Percentiles rank a stretch among this genome's conserved stretches.
Evolutionary conservation across 2,888 invertebrate species (phyloP).

Genomic region (Diabrotica balteata): DNA sequence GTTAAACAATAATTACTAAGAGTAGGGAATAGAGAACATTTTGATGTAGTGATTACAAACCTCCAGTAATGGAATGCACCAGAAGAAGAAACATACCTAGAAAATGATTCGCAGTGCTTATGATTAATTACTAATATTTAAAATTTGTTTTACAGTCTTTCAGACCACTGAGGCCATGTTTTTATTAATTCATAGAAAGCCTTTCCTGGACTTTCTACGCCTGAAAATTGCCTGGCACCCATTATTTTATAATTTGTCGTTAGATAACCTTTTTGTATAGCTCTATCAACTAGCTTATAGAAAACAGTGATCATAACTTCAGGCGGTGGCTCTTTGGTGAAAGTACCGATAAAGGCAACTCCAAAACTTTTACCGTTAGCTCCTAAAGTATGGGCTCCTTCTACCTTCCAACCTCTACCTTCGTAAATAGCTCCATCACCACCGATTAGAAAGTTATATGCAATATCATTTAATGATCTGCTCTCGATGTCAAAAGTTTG

Average conservation of each 20-base stretch:
- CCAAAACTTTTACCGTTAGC: slow-evolving; percentile 74
- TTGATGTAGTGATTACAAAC: too few relatives aligned
- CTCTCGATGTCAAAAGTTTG: slow-evolving; percentile 76
- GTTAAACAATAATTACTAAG: too few relatives aligned
- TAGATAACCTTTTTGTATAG: slow-evolving; percentile 69
- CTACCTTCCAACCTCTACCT: slow-evolving; percentile 56
- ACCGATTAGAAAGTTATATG: slow-evolving; percentile 80
- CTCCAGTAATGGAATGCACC: too few relatives aligned
- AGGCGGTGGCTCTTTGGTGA: slow-evolving; percentile 64
- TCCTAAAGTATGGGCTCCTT: slow-evolving; percentile 69
- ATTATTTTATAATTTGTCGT: slow-evolving; percentile 70
- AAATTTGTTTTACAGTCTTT: background rate
- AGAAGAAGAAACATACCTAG: too few relatives aligned
- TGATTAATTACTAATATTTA: too few relatives aligned
- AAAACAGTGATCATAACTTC: slow-evolving; percentile 68
- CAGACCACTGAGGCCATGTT: slow-evolving; percentile 71
- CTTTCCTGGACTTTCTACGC: slow-evolving; percentile 74
- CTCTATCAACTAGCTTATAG: slow-evolving; percentile 67
- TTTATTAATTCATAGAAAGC: slow-evolving; percentile 69
- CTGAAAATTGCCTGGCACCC: slow-evolving; percentile 71
- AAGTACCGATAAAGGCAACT: slow-evolving; percentile 77
- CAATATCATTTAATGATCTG: slow-evolving; percentile 70
- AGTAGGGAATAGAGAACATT: too few relatives aligned
- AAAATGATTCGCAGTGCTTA: too few relatives aligned
- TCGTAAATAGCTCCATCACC: slow-evolving; percentile 80